Base-by-base conservation (phyloP, 2,797 vertebrate species). In the Antrozous pallidus region DNA sequence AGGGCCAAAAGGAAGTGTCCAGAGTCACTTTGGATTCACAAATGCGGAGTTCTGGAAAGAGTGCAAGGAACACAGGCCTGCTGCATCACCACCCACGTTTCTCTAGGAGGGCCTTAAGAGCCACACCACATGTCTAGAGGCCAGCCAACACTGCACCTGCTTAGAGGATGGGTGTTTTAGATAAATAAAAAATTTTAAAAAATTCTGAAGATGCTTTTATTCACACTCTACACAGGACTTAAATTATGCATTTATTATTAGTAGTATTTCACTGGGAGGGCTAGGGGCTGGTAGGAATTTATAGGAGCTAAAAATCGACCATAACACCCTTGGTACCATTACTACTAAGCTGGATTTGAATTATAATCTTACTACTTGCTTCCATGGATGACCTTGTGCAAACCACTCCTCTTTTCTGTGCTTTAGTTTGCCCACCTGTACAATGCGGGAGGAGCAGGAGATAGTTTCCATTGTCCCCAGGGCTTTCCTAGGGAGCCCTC, bases 331-430 rank as follows among this genome's bases (percentile, higher is more conserved):
- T 65, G 63, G 9, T 87, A 75, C 33, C 22, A 42, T 36, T n/a
- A 24, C 47, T 78, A 20, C 45, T n/a, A 77, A 79, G 13, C 69
- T 94, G 83, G 13, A 77, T 96, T 82, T 94, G 85, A 82, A 81
- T 92, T 26, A 49, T n/a, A 26, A 86, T 28, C 20, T 93, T 91
- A 54, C 14, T 20, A 31, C 20, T 49, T 54, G 45, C 58, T 96
- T 91, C 24, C 42, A 28, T 83, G 36, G 14, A 85, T 61, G 36
- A 83, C 38, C 58, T 51, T 81, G 81, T 78, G n/a, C 49, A 91
- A 91, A 22, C 36, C 63, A 71, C 11, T 91, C 22, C 26, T 40
- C 3, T 79, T 81, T 81, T n/a, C 13, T 65, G 81, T n/a, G 26
- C 70, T 74, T 85, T 31, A 17, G 28, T 71, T 83, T 91, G 36